Percentiles rank a stretch among this genome's conserved stretches.
Conservation (phyloP, 2,888 invertebrate genomes). For the Slavum lentiscoides region DNA sequence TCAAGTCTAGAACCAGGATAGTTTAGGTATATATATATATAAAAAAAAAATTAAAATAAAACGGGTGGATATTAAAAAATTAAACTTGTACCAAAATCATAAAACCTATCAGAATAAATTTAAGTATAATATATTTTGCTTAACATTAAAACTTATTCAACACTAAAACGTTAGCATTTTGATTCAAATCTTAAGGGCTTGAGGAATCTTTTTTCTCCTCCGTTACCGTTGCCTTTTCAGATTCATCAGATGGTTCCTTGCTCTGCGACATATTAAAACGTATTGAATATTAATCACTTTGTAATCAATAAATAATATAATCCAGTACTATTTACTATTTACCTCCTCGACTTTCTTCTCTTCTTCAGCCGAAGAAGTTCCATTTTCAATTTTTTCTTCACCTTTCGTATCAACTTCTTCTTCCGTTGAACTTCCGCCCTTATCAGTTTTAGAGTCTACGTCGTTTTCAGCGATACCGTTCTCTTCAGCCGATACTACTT, state of each 20-base stretch:
- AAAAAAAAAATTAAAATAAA: not conserved
- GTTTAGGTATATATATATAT: slow-evolving; percentile 11
- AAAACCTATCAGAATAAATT: not conserved
- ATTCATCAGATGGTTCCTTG: slow-evolving; percentile 12
- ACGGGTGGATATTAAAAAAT: no score
- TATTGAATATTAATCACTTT: not conserved
- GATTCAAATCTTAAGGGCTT: slow-evolving; percentile 33
- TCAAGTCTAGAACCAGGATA: not conserved
- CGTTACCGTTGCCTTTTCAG: slow-evolving; percentile 5
- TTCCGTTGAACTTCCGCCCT: slow-evolving; percentile 42
- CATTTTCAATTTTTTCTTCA: slow-evolving; percentile 43
- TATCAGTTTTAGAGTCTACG: slow-evolving; percentile 31
- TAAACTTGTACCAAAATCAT: no score
- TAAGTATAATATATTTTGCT: not conserved
- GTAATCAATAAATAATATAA: not conserved
- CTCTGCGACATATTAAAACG: not conserved
- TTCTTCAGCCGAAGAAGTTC: slow-evolving; percentile 36
- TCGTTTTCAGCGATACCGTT: slow-evolving; percentile 37
- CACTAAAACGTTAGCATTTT: slow-evolving; percentile 48
- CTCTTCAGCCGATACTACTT: slow-evolving; percentile 36
- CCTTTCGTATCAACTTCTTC: slow-evolving; percentile 43
- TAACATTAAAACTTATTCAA: slow-evolving; percentile 27
- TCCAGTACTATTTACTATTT: not conserved
- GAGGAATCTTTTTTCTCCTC: slow-evolving; percentile 33
- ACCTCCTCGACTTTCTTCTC: slow-evolving; percentile 41